Base-by-base conservation (phyloP, 1,140 invertebrate species). In the Drosophila baimaii region DNA sequence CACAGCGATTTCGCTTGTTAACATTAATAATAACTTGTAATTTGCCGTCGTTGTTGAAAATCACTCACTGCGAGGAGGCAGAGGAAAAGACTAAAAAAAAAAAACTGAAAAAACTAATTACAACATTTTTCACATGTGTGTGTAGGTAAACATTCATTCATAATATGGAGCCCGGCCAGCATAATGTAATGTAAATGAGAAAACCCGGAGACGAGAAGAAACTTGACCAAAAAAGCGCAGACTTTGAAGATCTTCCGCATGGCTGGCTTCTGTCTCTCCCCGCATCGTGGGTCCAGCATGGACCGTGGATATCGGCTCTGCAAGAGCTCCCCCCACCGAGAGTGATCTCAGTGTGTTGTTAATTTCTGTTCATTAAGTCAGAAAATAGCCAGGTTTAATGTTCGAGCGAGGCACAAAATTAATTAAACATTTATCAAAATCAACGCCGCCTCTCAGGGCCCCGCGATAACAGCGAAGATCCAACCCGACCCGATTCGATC, bases 401-500 rank as follows among this genome's bases (percentile, higher is more conserved):
- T 81, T 84, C 82, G 85, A 64, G 39, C 69, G 80, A 89, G 80
- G 73, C 65, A 90, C 77, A 89, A 89, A 89, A 89, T 89, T 89
- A 89, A 89, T 89, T 89, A 89, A 89, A 89, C 85, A 89, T 89
- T 89, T 89, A 89, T 89, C 84, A 89, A 89, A 89, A 89, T 88
- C 80, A 88, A 84, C 85, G 83, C 79, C 76, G 62, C 69, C 77
- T 86, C 82, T 54, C 54, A 77, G 71, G 65, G 74, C 41, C 66
- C 39, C 33, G 54, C 35, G 61, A 68, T 74, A 79, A 79, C 33
- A 37, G 63, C 27, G 27, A 71, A 70, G 41, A 46, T 72, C 27
- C 35, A 54, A 54, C 19, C 13, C 31, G 51, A 54, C 21, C 49
- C 49, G 19, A 31, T 51, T n/a, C 25, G 25, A 52, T 15, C 17